Evolutionary conservation across 1,140 invertebrate genomes (phyloP), one percentile per base, ranked within the genome.

Genomic region (Trypoxylus dichotomus): DNA sequence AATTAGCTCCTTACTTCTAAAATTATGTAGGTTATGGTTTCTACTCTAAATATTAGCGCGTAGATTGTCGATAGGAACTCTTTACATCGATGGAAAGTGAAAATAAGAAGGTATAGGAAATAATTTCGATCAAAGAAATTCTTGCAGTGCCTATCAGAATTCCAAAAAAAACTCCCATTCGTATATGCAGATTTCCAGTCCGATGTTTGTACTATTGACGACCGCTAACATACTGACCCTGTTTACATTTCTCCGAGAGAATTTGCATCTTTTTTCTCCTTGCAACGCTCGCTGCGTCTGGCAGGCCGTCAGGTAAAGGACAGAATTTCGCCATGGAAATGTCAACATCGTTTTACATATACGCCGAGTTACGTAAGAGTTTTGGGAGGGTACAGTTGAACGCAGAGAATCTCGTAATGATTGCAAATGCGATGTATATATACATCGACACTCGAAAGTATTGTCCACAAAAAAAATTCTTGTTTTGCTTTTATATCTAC

Each of bases 311-410:
- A 54, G 47, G 47, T 54, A 54, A 15, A 54, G 47, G 47, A 54
- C 47, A n/a, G 15, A 54, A 54, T 54, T 54, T 54, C 47, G 19
- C 47, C 47, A 54, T 54, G 47, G 19, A 54, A 54, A n/a, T 54
- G 47, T 54, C 47, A 54, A 19, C 47, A 54, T 54, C 47, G 47
- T 54, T 54, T 54, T 54, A 54, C 47, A 54, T 54, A 54, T 54
- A 54, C 19, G 32, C 32, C 19, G 19, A n/a, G 47, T 54, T 19
- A 54, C 15, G n/a, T 19, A 54, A 19, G 47, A 19, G 15, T 3
- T n/a, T 19, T 54, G 19, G 47, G 19, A 54, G 15, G 15, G 15
- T 19, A 19, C 6, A n/a, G 47, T n/a, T 54, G 19, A n/a, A 19
- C 47, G 6, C 19, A n/a, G 47, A 37, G 32, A 5, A 37, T 37